Evolutionary conservation across 1,140 invertebrate genomes (phyloP).

Genomic region (Propsilocerus akamusi): DNA sequence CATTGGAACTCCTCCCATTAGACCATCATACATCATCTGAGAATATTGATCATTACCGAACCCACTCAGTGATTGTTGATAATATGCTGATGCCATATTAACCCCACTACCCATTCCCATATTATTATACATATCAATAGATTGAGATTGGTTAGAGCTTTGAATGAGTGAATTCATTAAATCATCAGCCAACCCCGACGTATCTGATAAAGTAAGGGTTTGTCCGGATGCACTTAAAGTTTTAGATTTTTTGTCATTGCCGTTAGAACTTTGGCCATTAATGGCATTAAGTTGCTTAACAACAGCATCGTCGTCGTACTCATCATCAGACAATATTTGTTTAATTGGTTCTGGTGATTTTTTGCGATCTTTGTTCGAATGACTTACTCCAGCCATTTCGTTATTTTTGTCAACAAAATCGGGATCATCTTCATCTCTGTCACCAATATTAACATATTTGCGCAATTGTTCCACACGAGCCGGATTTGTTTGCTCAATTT

Average conservation of each 20-base stretch:
- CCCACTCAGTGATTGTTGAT: too few species aligned
- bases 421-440: constrained; percentile 16
- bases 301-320: background rate
- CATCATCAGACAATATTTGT: background rate
- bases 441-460: constrained; percentile 39
- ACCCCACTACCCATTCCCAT: too few species aligned
- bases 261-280: background rate
- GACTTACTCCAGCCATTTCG: background rate
- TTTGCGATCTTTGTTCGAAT: background rate
- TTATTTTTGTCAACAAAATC: background rate
- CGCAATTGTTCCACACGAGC: constrained; percentile 47
- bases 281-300: background rate
- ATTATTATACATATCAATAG: background rate
- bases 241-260: background rate
- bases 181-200: background rate
- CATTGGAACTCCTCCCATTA: too few species aligned
- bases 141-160: background rate
- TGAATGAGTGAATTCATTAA: background rate
- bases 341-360: background rate
- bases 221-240: too few species aligned
- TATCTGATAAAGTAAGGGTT: too few species aligned
- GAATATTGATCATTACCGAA: too few species aligned
- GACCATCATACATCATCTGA: too few species aligned
- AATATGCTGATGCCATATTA: too few species aligned
- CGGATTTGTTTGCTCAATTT: constrained; percentile 49